Evolutionary conservation across 2,113 vertebrate genomes (phyloP).

Genomic region (Centropus bengalensis): DNA sequence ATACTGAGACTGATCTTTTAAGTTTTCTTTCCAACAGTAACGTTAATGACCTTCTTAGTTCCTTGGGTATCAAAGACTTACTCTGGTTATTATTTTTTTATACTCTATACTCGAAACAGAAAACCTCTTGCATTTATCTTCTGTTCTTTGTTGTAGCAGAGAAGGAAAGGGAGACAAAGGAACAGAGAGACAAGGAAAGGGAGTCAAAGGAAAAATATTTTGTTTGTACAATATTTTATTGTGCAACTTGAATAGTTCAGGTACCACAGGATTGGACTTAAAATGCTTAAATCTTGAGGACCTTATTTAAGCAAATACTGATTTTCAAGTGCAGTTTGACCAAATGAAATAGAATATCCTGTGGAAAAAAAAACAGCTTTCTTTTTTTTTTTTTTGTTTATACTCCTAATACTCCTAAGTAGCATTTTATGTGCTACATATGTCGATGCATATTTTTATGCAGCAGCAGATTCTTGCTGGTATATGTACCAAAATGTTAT

Average conservation of each 20-base stretch:
- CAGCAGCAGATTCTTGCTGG: neutral
- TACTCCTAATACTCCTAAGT: constrained; percentile 1
- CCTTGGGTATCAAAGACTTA: neutral
- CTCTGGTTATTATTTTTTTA: neutral
- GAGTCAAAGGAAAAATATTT: neutral
- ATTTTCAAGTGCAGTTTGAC: neutral
- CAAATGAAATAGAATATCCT: neutral
- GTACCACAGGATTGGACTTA: neutral
- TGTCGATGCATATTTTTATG: neutral
- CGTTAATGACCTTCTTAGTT: neutral
- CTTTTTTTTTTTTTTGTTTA: too few relatives aligned
- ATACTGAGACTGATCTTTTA: neutral
- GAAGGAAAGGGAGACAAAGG: neutral
- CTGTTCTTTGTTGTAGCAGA: neutral
- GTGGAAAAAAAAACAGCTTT: too few relatives aligned
- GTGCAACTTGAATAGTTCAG: neutral
- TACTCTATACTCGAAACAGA: neutral
- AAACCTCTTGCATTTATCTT: neutral
- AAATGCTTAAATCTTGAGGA: neutral
- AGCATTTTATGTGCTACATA: neutral
- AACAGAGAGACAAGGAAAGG: neutral
- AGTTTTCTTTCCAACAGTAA: neutral
- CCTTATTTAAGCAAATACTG: neutral
- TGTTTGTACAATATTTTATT: neutral
- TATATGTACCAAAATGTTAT: neutral